Evolutionary conservation across 1,140 invertebrate species (phyloP), one percentile per base, ranked within the genome.

Genomic region (Bicyclus anynana): DNA sequence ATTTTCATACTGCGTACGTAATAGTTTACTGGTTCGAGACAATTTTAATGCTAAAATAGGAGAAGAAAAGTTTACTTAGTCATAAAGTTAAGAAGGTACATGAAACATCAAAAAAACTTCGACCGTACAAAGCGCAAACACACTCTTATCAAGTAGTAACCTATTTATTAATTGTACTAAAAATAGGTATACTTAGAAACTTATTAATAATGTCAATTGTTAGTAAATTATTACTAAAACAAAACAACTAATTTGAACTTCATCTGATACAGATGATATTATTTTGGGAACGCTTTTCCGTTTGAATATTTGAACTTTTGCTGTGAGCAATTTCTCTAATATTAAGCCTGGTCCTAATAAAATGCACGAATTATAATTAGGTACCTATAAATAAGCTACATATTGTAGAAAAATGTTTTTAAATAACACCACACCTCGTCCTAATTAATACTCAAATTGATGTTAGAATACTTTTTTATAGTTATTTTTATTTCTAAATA

Each of bases 231-330:
- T 75, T 77, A 77, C 72, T 83, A 76, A n/a, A n/a, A n/a, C 73
- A 40, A 72, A 49, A 55, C 75, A 75, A 48, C 71, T 85, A 83
- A 49, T 85, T 85, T 86, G 79, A 80, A 85, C 79, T 78, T 77
- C 85, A 85, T 88, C 85, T 88, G 85, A 88, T 88, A 84, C 85
- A 88, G 85, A 88, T 78, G 81, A 62, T 67, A 54, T 67, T 78
- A 20, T 26, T 26, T 80, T 77, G 72, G 66, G 69, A 77, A 76
- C 70, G 76, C 72, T 74, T 80, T 70, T 67, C 62, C 46, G 64
- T 66, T 33, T 33, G 10, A 33, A 12, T 72, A 74, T 83, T 85
- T 80, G 78, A 81, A 85, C 76, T 77, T 72, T 71, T 70, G 60
- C 59, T 59, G 42, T 85, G 78, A 83, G 77, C 80, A 87, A 84